Base-by-base conservation (phyloP, 2,888 invertebrate genomes). In the Achlya flavicornis region DNA sequence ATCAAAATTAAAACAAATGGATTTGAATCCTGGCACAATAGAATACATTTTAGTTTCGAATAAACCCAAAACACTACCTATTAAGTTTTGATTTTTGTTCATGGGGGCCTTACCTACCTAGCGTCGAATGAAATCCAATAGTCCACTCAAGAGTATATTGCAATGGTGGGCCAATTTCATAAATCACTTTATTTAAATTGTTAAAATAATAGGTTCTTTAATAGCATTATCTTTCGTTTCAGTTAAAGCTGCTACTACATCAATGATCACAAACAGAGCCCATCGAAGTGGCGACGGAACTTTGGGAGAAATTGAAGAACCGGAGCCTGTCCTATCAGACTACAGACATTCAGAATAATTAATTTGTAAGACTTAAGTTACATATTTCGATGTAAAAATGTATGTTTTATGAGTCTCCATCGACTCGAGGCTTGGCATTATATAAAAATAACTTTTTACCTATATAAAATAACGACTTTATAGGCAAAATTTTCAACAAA, bases 211-310 rank as follows among this genome's bases (percentile, higher is more conserved):
- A 26, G 26, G 1, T 26, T 1, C 1, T 26, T 26, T 26, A 58
- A 38, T 26, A 33, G 26, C 8, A 14, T 61, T 46, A 33, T 61
- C 38, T 64, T 64, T 71, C 71, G 32, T 89, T 89, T 67, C 86
- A 93, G 93, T 93, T 62, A 93, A 93, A 86, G 85, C 88, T 1
- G 93, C 91, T 0, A 86, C 91, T 3, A 63, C 81, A 2, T 68
- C 82, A 0, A 90, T 92, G 90, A 87, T 93, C 53, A 64, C 71
- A 12, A 89, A 83, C 61, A 79, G 89, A 72, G 88, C 88, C 0
- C 77, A 80, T 6, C 84, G 89, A 16, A 82, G 81, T 46, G 93
- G 93, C 0, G 93, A 93, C 46, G 92, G 92, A 0, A 79, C 86
- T 3, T 69, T 88, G 10, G 81, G 77, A 0, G 80, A 85, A 33